Evolutionary conservation across 1,140 invertebrate genomes (phyloP), one percentile per base, ranked within the genome.

Genomic region (Coptotermes formosanus): DNA sequence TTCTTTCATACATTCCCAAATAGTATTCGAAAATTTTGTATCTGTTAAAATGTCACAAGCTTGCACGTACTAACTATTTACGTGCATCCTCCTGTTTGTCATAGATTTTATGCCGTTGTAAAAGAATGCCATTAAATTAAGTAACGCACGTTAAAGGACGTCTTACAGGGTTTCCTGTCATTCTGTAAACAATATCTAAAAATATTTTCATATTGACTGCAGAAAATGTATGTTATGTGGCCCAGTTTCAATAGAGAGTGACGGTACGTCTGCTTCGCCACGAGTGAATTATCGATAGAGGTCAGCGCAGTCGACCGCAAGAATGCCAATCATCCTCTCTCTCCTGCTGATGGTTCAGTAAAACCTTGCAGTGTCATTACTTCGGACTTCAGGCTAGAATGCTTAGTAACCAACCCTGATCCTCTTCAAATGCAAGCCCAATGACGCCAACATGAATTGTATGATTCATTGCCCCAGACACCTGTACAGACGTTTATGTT

Each of bases 311-410:
- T 52, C 83, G 48, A 84, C 83, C 83, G 52, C 83, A 84, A 84
- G 83, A 84, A 84, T 84, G 83, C 83, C 83, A 84, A 84, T 84
- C 83, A 84, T 84, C 83, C 83, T 52, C 83, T 52, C 45, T 43
- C 83, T 52, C 83, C 83, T 75, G 64, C 64, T 75, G 64, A 75
- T 30, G 64, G n/a, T 30, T n/a, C 2, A 75, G 64, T 75, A 75
- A 75, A 75, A 30, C 64, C 64, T 30, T 75, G 25, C n/a, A 75
- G 25, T 75, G 25, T 25, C 64, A 30, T 75, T 75, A 75, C 64
- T 75, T 30, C 8, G 30, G 64, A 75, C 19, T 75, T 30, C 64
- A 75, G n/a, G 64, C 64, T 8, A 75, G 64, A 6, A 75, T 9
- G 64, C 64, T 25, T 75, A 75, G 64, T 75, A 30, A 75, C 64